Base-by-base conservation (phyloP, 2,888 invertebrate genomes). In the Pinctada fucata region DNA sequence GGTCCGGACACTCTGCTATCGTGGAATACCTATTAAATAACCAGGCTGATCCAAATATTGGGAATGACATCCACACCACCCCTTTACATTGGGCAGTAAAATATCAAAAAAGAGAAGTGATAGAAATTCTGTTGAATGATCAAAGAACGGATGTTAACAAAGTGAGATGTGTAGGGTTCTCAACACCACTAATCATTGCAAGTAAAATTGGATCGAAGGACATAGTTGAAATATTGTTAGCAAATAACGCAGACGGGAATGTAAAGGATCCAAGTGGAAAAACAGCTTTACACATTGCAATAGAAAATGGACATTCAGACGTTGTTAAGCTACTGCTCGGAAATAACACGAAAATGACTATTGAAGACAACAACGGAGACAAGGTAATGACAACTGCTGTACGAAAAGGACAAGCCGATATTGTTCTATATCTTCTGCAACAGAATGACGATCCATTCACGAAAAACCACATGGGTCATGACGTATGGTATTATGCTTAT, bases 241-340 rank as follows among this genome's bases (percentile, higher is more conserved):
- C 83, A 3, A 79, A 88, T 75, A 88, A 88, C 3, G 90, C 90
- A 4, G 83, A 91, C 70, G 86, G 87, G 2, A 89, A 91, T 78
- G 82, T 82, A 16, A 74, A 77, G 16, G 91, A 91, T 63, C 85
- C 89, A 3, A 89, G 90, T 16, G 88, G 89, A 49, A 87, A 90
- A 79, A 89, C 89, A 48, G 90, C 92, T 3, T 87, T 93, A 6
- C 93, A 93, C 76, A 90, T 91, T 72, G 93, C 93, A 8, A 91
- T 92, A 1, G 85, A 88, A 65, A 89, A 92, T 82, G 92, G 93
- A 5, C 86, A 89, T 78, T 80, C 85, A 1, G 84, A 88, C 13
- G 87, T 91, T 13, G 80, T 91, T 52, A 79, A 87, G 67, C 78
- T 88, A 72, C 86, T 92, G 2, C 79, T 92, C 13, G 83, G 88